Conservation (phyloP, 2,888 invertebrate species). For the Pristionchus fissidentatus region DNA sequence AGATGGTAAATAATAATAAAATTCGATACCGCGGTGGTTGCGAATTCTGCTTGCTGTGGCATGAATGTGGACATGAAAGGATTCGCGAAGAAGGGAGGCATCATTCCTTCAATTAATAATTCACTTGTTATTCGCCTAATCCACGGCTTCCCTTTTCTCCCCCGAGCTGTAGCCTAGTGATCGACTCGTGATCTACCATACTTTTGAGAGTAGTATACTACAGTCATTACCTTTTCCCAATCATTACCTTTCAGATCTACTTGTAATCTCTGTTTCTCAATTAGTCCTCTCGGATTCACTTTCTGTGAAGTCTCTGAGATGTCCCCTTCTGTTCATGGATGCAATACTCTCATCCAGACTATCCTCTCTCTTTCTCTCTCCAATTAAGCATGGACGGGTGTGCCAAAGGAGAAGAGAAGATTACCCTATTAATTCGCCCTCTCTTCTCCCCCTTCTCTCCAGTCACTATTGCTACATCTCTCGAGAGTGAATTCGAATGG, state of each 20-base stretch:
- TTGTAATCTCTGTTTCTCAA: too few species aligned
- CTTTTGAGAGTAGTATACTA: too few species aligned
- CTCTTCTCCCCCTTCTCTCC: slow-evolving; percentile 19
- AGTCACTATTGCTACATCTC: slow-evolving; percentile 24
- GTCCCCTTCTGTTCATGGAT: background rate
- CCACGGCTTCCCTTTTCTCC: background rate
- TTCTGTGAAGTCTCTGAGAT: background rate
- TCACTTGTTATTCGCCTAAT: too few species aligned
- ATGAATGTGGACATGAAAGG: slow-evolving; percentile 74
- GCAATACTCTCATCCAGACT: slow-evolving; percentile 26
- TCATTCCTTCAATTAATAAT: slow-evolving; percentile 46
- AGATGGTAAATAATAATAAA: too few species aligned
- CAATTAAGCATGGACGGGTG: background rate
- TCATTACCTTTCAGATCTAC: background rate
- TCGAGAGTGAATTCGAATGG: background rate
- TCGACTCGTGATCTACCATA: too few species aligned
- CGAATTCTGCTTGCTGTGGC: slow-evolving; percentile 55
- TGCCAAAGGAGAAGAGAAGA: slow-evolving; percentile 12
- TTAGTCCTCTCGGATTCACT: background rate
- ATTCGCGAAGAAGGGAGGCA: slow-evolving; percentile 71
- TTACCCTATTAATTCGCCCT: slow-evolving; percentile 43
- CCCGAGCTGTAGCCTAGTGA: too few species aligned
- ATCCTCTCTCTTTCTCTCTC: slow-evolving; percentile 14
- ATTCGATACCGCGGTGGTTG: background rate
- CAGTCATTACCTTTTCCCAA: background rate